Evolutionary conservation across 1,140 invertebrate species (phyloP).

Genomic region (Contarinia nasturtii): DNA sequence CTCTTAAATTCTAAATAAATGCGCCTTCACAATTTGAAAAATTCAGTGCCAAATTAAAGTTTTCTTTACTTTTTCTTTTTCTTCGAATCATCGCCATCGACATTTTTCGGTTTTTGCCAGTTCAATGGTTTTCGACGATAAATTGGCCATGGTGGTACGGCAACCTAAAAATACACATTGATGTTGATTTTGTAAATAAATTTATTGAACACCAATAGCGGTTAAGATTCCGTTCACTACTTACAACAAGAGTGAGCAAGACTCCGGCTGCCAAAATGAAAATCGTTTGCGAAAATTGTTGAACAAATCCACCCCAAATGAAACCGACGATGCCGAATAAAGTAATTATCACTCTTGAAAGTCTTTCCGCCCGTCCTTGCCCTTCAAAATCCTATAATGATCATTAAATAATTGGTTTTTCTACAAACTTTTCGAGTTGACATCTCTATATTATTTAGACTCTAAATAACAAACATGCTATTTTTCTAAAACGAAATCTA

Average conservation of each 20-base stretch:
- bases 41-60: no score
- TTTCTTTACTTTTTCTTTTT: background rate
- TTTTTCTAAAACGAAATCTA: no score
- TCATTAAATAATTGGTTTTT: no score
- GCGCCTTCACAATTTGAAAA: no score
- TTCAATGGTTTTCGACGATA: conserved; percentile 68
- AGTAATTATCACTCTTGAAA: conserved; percentile 74
- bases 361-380: conserved; percentile 69
- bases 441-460: no score
- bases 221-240: conserved; percentile 15
- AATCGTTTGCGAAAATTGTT: conserved; percentile 88
- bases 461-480: no score
- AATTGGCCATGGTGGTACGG: conserved; percentile 85
- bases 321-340: conserved; percentile 76
- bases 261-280: conserved; percentile 85
- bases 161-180: conserved; percentile 34
- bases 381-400: conserved; percentile 71
- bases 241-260: conserved; percentile 61
- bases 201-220: background rate
- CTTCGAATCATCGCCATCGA: background rate
- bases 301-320: conserved; percentile 81
- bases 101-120: conserved; percentile 58
- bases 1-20: no score
- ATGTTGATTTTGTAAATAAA: background rate
- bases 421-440: no score